Evolutionary conservation across 2,888 invertebrate species (phyloP), one percentile per base, ranked within the genome.

Genomic region (Hylaea fasciaria): DNA sequence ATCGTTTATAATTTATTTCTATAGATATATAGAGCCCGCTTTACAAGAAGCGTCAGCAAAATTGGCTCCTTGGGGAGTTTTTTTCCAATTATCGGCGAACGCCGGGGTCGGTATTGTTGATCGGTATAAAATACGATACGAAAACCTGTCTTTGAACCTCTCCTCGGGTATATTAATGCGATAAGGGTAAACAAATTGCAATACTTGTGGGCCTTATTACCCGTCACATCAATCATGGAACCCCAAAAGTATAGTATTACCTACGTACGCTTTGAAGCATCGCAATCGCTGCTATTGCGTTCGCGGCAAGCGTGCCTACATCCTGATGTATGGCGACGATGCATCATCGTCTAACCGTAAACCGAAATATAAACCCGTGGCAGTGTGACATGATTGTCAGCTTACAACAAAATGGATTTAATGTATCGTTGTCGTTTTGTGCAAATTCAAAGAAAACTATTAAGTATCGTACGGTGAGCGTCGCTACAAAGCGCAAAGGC

Each of bases 111-210:
- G 78, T 72, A 81, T 86, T 86, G 85, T 88, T 84, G 87, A 89
- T 89, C 85, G 86, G 82, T 83, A 88, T 86, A 85, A 86, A 86
- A 89, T 87, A 86, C 82, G 82, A 82, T 82, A 84, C 77, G 79
- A 80, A 77, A 83, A 81, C 84, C 82, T 82, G 79, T 80, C 82
- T 80, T 81, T 80, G 76, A 82, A 76, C 75, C 73, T 72, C 65
- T 73, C 74, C 72, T 77, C 79, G 79, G 81, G 81, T 86, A 84
- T 83, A 85, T 86, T 84, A 83, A 84, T 82, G 81, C 87, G 86
- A 87, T 88, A 85, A 90, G 89, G 88, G 90, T 87, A 91, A 91
- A 91, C 91, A 92, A 91, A 91, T 92, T 91, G 91, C 89, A 87
- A 87, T 87, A 84, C 90, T 91, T 89, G 87, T 80, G 83, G 80